Evolutionary conservation across 2,797 vertebrate genomes (phyloP).

Genomic region (Coregonus ussuriensis): DNA sequence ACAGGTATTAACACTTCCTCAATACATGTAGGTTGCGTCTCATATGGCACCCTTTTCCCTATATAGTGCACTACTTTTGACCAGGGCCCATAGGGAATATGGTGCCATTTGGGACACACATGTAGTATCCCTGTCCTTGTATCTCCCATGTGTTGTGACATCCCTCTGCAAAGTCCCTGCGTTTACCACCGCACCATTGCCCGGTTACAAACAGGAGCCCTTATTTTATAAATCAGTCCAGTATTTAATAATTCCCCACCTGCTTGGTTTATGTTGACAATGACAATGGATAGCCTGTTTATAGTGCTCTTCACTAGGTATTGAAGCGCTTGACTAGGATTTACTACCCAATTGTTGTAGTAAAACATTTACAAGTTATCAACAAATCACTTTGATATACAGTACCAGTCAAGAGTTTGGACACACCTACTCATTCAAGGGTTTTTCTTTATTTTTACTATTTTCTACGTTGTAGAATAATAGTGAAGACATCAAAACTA

Average conservation of each 20-base stretch:
- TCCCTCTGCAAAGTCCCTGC: background rate
- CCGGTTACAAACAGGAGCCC: background rate
- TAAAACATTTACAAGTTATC: background rate
- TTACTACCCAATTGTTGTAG: background rate
- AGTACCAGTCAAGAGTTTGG: no score
- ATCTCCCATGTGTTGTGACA: background rate
- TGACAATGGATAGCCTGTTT: background rate
- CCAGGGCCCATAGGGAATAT: background rate
- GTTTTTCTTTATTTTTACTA: no score
- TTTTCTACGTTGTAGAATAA: no score
- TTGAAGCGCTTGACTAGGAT: background rate
- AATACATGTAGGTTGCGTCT: background rate
- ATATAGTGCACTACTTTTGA: constrained; percentile 17
- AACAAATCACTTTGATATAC: background rate
- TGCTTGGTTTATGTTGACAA: background rate
- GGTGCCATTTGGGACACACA: background rate
- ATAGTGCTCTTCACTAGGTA: background rate
- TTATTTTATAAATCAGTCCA: background rate
- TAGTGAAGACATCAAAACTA: no score
- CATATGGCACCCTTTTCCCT: constrained; percentile 14
- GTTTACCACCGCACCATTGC: background rate
- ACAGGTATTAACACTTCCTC: constrained; percentile 71
- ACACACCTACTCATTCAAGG: no score
- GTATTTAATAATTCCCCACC: background rate
- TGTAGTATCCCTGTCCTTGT: background rate